Evolutionary conservation across 2,888 invertebrate genomes (phyloP).

Genomic region (Drosophila quasianomalipes): DNA sequence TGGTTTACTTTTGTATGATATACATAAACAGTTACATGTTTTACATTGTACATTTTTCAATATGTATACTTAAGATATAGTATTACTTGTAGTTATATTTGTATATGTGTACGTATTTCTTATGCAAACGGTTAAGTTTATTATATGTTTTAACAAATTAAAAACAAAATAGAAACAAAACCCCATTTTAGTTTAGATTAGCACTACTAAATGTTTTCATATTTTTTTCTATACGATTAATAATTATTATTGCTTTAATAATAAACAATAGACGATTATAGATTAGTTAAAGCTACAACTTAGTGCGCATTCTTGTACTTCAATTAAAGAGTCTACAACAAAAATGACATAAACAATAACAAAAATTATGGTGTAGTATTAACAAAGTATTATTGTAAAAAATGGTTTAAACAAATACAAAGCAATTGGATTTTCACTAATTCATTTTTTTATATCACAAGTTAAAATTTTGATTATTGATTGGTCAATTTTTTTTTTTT

Average conservation of each 20-base stretch:
- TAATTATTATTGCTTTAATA: conserved; percentile 53
- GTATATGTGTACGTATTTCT: conserved; percentile 57
- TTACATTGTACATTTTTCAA: conserved; percentile 79
- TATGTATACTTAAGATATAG: conserved; percentile 66
- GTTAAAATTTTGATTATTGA: conserved; percentile 84
- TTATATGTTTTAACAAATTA: conserved; percentile 56
- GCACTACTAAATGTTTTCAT: conserved; percentile 46
- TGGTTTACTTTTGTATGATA: conserved; percentile 56
- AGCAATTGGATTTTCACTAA: conserved; percentile 59
- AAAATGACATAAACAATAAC: conserved; percentile 56
- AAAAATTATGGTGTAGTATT: conserved; percentile 38
- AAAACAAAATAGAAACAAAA: conserved; percentile 58
- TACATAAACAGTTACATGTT: conserved; percentile 78
- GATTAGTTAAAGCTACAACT: conserved; percentile 78
- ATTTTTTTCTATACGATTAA: conserved; percentile 46
- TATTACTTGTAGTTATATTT: conserved; percentile 67
- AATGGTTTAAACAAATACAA: conserved; percentile 49
- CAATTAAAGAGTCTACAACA: conserved; percentile 57
- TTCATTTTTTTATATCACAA: conserved; percentile 80
- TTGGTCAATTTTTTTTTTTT: conserved; percentile 75
- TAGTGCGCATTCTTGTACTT: conserved; percentile 78
- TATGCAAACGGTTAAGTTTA: conserved; percentile 62
- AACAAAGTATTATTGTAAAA: conserved; percentile 41
- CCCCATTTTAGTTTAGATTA: conserved; percentile 52
- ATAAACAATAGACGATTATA: conserved; percentile 58